phyloP scores from a whole-genome alignment of 2,113 vertebrate genomes.

The Pygoscelis adeliae region DNA sequence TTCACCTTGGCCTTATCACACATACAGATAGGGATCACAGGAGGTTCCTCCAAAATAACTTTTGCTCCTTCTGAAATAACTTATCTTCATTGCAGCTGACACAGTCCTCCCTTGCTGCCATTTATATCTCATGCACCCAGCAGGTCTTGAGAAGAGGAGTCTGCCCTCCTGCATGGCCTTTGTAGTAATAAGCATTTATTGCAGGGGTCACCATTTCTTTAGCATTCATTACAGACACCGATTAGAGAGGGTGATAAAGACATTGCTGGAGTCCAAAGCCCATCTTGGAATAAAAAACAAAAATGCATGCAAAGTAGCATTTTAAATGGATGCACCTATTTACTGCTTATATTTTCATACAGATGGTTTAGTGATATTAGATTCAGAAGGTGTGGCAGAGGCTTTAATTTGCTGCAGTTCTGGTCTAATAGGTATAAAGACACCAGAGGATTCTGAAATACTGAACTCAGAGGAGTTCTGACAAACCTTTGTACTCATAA shows the following conservation, averaged over 20 bases:
- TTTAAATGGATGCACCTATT: not conserved
- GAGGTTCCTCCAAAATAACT: not conserved
- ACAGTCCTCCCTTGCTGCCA: not conserved
- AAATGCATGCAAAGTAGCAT: not conserved
- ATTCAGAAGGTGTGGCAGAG: not conserved
- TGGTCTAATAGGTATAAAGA: conserved; percentile 25
- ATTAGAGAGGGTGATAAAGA: conserved; percentile 1
- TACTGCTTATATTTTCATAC: not conserved
- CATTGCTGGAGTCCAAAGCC: not conserved
- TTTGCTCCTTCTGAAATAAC: not conserved
- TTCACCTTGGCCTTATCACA: not conserved
- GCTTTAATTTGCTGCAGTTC: conserved; percentile 40
- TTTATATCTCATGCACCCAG: not conserved
- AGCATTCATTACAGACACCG: not conserved
- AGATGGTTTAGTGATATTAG: not conserved
- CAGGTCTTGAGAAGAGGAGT: not conserved
- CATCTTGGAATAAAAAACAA: not conserved
- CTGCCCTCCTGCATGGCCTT: not conserved
- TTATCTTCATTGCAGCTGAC: not conserved
- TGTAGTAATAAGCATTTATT: not conserved
- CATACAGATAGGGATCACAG: not conserved
- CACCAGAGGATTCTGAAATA: conserved; percentile 32
- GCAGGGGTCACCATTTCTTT: not conserved
- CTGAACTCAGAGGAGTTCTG: conserved; percentile 26
- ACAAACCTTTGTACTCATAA: conserved; percentile 53